phyloP scores from a whole-genome alignment of 2,797 vertebrate species.

The Spinus olivaceus region DNA sequence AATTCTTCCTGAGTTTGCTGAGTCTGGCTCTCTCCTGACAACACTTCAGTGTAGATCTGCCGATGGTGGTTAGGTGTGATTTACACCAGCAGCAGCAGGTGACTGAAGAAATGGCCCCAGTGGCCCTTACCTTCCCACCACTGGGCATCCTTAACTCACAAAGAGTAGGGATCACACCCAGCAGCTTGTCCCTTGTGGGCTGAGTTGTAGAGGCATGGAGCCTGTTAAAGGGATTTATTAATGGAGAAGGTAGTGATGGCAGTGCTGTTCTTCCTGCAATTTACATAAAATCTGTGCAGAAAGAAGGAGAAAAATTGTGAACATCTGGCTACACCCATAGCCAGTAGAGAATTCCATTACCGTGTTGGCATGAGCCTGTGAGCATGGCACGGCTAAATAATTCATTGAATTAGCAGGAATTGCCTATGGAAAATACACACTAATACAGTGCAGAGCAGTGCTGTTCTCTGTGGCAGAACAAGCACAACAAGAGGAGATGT shows the following conservation, averaged over 20 bases:
- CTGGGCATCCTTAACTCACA: not conserved
- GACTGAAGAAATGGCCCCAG: not conserved
- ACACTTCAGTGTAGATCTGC: not conserved
- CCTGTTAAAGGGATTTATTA: slow-evolving; percentile 30
- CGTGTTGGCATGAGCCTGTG: not conserved
- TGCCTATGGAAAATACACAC: not conserved
- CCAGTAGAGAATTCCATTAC: slow-evolving; percentile 52
- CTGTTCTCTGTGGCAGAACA: slow-evolving; percentile 1
- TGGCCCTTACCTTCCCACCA: not conserved
- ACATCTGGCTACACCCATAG: slow-evolving; percentile 46
- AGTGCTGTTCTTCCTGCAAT: slow-evolving; percentile 1
- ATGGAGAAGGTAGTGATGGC: not conserved
- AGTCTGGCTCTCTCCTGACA: not conserved
- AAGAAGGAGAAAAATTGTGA: slow-evolving; percentile 49
- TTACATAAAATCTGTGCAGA: slow-evolving; percentile 56
- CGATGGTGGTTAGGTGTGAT: rapidly evolving
- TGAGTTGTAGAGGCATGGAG: not conserved
- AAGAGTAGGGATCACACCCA: not conserved
- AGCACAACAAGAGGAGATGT: not conserved
- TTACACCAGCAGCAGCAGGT: not conserved
- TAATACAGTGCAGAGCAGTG: not conserved
- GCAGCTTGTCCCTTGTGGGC: not conserved
- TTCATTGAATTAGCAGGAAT: slow-evolving; percentile 62
- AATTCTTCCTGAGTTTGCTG: not conserved
- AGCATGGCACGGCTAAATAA: slow-evolving; percentile 53